Conservation (phyloP, 1,140 invertebrate genomes). For the Brachionus rotundiformis region DNA sequence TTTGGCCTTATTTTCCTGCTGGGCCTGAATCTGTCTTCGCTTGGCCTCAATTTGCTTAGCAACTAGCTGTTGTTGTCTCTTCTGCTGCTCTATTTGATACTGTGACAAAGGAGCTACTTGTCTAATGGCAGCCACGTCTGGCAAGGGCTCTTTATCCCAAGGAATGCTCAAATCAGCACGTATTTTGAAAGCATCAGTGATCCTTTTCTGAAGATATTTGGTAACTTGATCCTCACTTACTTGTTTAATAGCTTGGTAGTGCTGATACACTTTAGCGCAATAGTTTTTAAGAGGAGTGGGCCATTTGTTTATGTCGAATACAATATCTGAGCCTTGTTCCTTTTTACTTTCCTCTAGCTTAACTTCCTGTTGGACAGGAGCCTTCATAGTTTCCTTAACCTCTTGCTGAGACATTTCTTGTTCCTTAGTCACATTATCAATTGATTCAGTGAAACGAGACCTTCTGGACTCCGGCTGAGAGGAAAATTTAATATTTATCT, state of each 20-base stretch:
- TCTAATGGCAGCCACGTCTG: slow-evolving; percentile 3
- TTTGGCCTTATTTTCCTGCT: slow-evolving; percentile 13
- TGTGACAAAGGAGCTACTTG: slow-evolving; percentile 44
- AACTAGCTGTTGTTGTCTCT: slow-evolving; percentile 10
- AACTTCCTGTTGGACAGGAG: neutral
- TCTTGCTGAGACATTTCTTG: neutral
- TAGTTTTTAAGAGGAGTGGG: slow-evolving; percentile 11
- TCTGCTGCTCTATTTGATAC: slow-evolving; percentile 43
- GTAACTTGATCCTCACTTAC: slow-evolving; percentile 51
- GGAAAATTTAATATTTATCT: slow-evolving; percentile 41
- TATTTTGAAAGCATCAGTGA: slow-evolving; percentile 45
- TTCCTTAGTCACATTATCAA: neutral
- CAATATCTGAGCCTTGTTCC: slow-evolving; percentile 10
- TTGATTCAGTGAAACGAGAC: neutral
- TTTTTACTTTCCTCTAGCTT: neutral
- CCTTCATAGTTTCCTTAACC: neutral
- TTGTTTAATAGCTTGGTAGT: slow-evolving; percentile 33
- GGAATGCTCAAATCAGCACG: slow-evolving; percentile 6
- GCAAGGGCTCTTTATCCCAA: slow-evolving; percentile 35
- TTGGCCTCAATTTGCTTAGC: slow-evolving; percentile 24
- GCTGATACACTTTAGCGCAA: slow-evolving; percentile 49
- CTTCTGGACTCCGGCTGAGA: neutral
- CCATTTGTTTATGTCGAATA: slow-evolving; percentile 52
- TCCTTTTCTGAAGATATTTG: slow-evolving; percentile 50
- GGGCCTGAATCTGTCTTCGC: neutral